Evolutionary conservation across 2,113 vertebrate genomes (phyloP), one percentile per base, ranked within the genome.

Genomic region (Salvelinus sp.): DNA sequence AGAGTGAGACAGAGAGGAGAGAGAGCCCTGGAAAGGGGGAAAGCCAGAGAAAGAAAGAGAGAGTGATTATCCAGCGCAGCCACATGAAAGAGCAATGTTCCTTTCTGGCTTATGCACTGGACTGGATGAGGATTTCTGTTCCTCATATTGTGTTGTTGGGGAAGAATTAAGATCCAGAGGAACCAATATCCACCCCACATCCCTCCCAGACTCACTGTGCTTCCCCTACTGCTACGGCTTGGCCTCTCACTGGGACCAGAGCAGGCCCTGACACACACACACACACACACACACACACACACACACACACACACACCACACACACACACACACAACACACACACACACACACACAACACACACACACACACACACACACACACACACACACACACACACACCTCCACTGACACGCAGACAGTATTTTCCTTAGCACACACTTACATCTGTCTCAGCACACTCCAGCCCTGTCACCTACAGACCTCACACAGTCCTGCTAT

Each of bases 121-220:
- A 74, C 54, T 58, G 72, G 3, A 27, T 48, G 13, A 57, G 76
- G 78, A 79, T 79, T 79, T 70, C 78, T 82, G 64, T 67, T 67
- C 68, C 69, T 69, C n/a, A 60, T 76, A n/a, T 79, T 84, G 57
- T 77, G 73, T 82, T 77, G 75, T 81, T 71, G 69, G 25, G 72
- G 67, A 80, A 83, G 75, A 76, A 68, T 82, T 80, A 76, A 70
- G 58, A 82, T 81, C 82, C 82, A 73, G 47, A 18, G 69, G 62
- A 72, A 75, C 60, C 72, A 25, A 69, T n/a, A 33, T 18, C 66
- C 25, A 6, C 63, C 33, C 27, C 57, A 74, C 72, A 65, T 70
- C 74, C 12, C 74, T 44, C 27, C 3, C n/a, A 28, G 48, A n/a
- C 28, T 30, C 27, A 22, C 30, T 30, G n/a, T 54, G 30, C 38